Evolutionary conservation across 2,113 vertebrate genomes (phyloP).

Genomic region (Rhabdornis inornatus): DNA sequence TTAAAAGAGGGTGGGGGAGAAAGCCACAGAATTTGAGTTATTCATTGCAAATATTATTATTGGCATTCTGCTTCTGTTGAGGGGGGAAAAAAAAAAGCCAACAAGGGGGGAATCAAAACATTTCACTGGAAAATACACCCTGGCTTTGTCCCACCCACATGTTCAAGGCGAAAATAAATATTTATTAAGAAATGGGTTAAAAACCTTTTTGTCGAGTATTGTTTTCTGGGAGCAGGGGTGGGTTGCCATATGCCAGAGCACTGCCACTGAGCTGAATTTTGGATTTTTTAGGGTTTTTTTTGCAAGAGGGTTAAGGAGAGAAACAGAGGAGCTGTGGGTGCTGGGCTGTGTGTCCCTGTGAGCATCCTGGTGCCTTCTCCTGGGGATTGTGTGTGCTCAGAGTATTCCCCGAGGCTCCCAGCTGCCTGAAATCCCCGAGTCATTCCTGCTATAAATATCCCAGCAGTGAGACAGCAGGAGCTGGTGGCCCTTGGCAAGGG

Average conservation of each 20-base stretch:
- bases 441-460: neutral
- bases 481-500: neutral
- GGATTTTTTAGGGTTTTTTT: neutral
- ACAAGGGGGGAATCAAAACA: conserved; percentile 46
- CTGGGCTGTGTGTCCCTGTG: neutral
- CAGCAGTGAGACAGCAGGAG: neutral
- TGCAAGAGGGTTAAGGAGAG: neutral
- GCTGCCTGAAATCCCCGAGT: neutral
- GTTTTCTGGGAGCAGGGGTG: neutral
- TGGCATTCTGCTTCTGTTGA: conserved; percentile 12
- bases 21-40: conserved; percentile 62
- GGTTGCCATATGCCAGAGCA: neutral
- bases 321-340: neutral
- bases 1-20: conserved; percentile 25
- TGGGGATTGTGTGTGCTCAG: neutral
- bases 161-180: neutral
- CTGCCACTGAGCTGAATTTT: neutral
- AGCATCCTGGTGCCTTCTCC: neutral
- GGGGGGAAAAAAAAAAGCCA: neutral
- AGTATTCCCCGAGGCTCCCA: neutral
- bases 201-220: neutral
- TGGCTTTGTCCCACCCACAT: neutral
- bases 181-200: conserved; percentile 28
- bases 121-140: conserved; percentile 34
- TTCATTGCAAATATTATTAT: conserved; percentile 62